These are phyloP conservation scores for Helogale parvula DNA, from an alignment of 2,113 vertebrate genomes.

Conservation along the genomic window DNA sequence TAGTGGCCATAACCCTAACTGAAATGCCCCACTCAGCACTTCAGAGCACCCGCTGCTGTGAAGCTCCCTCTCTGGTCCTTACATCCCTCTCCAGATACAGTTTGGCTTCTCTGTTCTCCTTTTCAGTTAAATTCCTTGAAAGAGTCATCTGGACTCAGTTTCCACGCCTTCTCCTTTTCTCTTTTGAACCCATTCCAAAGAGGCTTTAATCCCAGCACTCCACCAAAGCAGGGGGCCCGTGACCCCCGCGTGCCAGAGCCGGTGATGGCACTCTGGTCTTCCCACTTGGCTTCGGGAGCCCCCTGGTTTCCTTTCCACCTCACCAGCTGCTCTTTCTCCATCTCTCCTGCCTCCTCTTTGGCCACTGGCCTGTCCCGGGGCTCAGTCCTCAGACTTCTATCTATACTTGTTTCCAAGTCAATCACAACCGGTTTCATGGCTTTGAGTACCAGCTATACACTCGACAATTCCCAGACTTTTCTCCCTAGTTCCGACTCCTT, in stretches of 20 bases:
- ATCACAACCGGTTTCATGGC: not conserved
- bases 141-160: not conserved
- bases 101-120: not conserved
- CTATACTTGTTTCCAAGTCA: not conserved
- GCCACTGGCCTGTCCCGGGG: not conserved
- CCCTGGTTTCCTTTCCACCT: not conserved
- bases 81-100: not conserved
- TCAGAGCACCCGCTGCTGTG: rapidly evolving
- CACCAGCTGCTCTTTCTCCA: not conserved
- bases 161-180: not conserved
- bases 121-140: not conserved
- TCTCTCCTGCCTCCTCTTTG: not conserved
- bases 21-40: not conserved
- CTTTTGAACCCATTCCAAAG: not conserved
- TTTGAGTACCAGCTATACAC: not conserved
- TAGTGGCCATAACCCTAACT: not conserved
- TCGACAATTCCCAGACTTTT: not conserved
- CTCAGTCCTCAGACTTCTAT: not conserved
- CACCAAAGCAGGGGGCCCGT: not conserved
- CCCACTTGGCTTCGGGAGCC: not conserved
- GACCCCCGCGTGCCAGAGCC: not conserved
- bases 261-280: not conserved
- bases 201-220: not conserved
- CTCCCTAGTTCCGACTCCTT: not conserved
- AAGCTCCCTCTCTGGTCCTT: not conserved